Percentiles rank a stretch among this genome's conserved stretches.
phyloP scores from a whole-genome alignment of 1,140 invertebrate species.

The Liolophura sinensis region DNA sequence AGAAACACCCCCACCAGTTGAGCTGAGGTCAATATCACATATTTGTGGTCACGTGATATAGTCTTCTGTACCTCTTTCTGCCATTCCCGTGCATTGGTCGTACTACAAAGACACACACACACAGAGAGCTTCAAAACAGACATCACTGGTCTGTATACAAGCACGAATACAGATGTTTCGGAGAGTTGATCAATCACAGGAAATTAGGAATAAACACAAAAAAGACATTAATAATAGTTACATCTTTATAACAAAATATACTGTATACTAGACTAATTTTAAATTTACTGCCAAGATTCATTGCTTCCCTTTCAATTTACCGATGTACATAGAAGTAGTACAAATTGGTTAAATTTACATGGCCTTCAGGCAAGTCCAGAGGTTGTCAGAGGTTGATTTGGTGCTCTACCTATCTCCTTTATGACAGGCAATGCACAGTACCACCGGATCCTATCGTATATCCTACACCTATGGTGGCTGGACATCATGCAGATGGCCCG shows the following conservation, averaged over 20 bases:
- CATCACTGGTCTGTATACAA: background rate
- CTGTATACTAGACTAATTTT: constrained; percentile 5
- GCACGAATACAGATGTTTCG: too few relatives aligned
- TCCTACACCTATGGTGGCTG: too few relatives aligned
- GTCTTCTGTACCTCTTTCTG: constrained; percentile 92
- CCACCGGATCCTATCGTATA: too few relatives aligned
- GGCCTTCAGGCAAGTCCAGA: too few relatives aligned
- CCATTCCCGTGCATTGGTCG: constrained; percentile 96
- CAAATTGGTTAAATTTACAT: too few relatives aligned
- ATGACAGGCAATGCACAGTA: too few relatives aligned
- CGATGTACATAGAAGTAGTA: too few relatives aligned
- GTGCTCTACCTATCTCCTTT: too few relatives aligned
- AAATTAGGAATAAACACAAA: background rate
- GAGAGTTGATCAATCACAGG: too few relatives aligned
- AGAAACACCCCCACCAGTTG: constrained; percentile 98
- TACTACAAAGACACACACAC: constrained; percentile 62
- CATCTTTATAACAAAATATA: background rate
- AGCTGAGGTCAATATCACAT: constrained; percentile 90
- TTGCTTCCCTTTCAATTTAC: background rate
- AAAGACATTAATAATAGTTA: background rate
- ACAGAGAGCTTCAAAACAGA: constrained; percentile 8
- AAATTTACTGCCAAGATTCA: too few relatives aligned
- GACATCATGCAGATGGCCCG: too few relatives aligned
- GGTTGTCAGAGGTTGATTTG: too few relatives aligned
- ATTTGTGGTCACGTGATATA: constrained; percentile 83